Evolutionary conservation across 2,888 invertebrate genomes (phyloP), one percentile per base, ranked within the genome.

Genomic region (Drosophila peninsularis): DNA sequence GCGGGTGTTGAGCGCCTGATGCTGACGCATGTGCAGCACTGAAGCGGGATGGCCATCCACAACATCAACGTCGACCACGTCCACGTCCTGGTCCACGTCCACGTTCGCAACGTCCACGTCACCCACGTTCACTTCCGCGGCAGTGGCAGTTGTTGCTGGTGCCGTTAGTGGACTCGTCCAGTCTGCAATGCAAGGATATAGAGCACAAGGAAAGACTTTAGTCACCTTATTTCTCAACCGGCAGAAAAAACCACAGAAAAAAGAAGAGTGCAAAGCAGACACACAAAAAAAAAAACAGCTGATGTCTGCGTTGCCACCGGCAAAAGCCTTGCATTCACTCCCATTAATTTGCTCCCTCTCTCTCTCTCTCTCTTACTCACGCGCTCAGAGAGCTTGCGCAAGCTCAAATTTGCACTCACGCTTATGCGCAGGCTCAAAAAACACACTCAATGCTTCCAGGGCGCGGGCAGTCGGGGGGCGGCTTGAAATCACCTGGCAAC

Each of bases 81-180:
- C 60, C 44, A 85, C 82, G 71, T 89, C 84, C 49, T 72, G 62
- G n/a, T 70, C 64, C 17, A 57, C 67, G 42, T 52, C 32, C 30
- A 10, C 52, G 58, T 50, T 34, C 3, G 19, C 50, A 24, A 17
- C 52, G 52, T 60, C 50, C 52, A 69, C 63, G 64, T 63, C 62
- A 47, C 55, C 62, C 67, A 69, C 73, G 47, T 76, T 54, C 41
- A 19, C 39, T 41, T 54, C 54, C 11, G 54, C 54, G 30, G 53
- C 63, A 37, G 56, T 19, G 27, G 56, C 56, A 19, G 45, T 36
- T 27, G 45, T 36, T 27, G 75, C 88, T 70, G 92, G 91, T 81
- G 91, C 90, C 77, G 91, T 91, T 79, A 92, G 88, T 60, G 92
- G 91, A 90, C 91, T 91, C 78, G 91, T 90, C 92, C 92, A 92